Percentiles rank a stretch among this genome's conserved stretches.
Evolutionary conservation across 2,113 vertebrate genomes (phyloP).

Genomic region (Genyomyrus donnyi): DNA sequence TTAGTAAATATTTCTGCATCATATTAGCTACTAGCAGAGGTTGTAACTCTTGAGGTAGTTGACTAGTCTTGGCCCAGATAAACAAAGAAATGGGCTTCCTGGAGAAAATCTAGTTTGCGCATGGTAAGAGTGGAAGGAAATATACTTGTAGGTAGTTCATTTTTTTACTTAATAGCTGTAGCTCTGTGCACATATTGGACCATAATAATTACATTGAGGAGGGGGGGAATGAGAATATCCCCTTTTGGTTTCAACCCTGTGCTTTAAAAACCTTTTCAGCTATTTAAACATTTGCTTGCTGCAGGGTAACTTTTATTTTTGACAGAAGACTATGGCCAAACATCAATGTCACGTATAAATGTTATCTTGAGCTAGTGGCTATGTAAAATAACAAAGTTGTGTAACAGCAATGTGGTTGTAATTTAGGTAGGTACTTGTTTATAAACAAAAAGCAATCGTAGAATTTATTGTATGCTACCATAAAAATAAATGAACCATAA

Average conservation of each 20-base stretch:
- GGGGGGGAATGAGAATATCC: background rate
- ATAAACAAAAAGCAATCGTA: background rate
- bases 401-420: background rate
- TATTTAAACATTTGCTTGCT: background rate
- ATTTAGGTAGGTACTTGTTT: background rate
- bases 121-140: background rate
- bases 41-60: background rate
- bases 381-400: background rate
- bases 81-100: background rate
- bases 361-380: background rate
- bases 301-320: background rate
- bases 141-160: background rate
- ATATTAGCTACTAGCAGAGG: background rate
- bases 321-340: background rate
- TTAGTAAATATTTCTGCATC: background rate
- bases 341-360: conserved; percentile 3
- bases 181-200: background rate
- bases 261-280: background rate
- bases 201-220: background rate
- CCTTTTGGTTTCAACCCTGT: background rate
- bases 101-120: background rate
- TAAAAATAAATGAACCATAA: background rate
- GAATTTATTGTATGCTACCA: background rate
- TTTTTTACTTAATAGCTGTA: background rate
- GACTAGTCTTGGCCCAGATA: background rate